Base-by-base conservation (phyloP, 35 echinoderm and acorn worm species). In the Heliocidaris erythrogramma region DNA sequence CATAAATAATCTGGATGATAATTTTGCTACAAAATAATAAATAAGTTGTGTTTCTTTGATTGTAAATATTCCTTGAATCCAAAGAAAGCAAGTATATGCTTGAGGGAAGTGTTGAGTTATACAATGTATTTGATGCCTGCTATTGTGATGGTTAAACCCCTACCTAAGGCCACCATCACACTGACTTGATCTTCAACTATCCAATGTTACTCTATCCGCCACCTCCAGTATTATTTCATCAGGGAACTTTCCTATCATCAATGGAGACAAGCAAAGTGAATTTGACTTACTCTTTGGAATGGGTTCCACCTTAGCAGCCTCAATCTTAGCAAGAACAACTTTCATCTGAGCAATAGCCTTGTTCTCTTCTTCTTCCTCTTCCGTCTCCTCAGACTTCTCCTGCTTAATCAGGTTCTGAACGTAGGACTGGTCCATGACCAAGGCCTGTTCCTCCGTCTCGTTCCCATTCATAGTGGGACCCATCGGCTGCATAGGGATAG, bases 301-400 rank as follows among this genome's bases (percentile, higher is more conserved):
- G 59, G 96, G 96, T 86, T 96, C 86, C 13, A 94, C 88, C 89
- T 96, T 92, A 2, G 97, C 94, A 30, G 95, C 95, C 93, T 99
- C 98, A 31, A 97, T 97, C 94, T 99, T 65, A 85, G 96, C 97
- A 18, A 99, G 92, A 27, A 99, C 47, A 14, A 96, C 95, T 95
- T 99, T 96, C 71, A 99, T 97, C 47, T 97, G 93, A 31, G 94
- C 95, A 49, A 99, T 95, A n/a, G 97, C 98, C 87, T 88, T 60
- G 31, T 86, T 93, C 42, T 96, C 95, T 11, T 92, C 94, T 48
- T 96, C 97, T 31, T 98, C 97, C 9, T 95, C 94, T 31, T 98
- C 96, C 31, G 96, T 95, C 87, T 95, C 93, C 85, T 90, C 85
- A 84, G 94, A 85, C 60, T 94, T 94, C 95, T 98, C 94, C 29